These are phyloP conservation scores for Hypolimnas misippus DNA, from an alignment of 2,888 invertebrate genomes.

Conservation along the genomic window DNA sequence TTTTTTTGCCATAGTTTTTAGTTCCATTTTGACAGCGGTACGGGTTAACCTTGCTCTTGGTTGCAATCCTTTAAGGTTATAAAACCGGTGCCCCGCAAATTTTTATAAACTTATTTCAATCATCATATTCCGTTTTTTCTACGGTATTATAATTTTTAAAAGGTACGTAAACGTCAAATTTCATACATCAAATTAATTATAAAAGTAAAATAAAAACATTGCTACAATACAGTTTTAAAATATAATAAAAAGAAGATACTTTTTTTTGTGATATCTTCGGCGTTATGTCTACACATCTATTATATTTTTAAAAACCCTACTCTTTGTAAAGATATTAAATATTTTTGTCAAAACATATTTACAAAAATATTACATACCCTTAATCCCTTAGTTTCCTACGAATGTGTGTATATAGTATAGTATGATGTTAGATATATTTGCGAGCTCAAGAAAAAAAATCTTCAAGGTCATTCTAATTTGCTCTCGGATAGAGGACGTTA, in stretches of 20 bases:
- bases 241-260: not conserved
- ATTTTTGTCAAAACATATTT: too few relatives aligned
- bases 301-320: too few relatives aligned
- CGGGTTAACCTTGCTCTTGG: slow-evolving; percentile 1
- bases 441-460: not conserved
- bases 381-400: too few relatives aligned
- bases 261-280: too few relatives aligned
- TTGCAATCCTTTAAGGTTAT: slow-evolving; percentile 38
- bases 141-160: not conserved
- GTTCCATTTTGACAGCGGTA: slow-evolving; percentile 21
- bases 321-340: too few relatives aligned
- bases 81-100: slow-evolving; percentile 43
- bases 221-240: not conserved
- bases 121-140: not conserved
- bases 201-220: not conserved
- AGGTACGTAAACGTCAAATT: not conserved
- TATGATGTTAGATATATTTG: not conserved
- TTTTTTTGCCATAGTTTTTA: slow-evolving; percentile 13
- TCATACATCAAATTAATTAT: not conserved
- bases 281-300: too few relatives aligned
- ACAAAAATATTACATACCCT: too few relatives aligned
- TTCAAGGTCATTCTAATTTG: slow-evolving; percentile 10
- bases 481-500: not conserved
- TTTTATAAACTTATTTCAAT: slow-evolving; percentile 28
- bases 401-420: too few relatives aligned